Evolutionary conservation across 2,888 invertebrate species (phyloP).

Genomic region (Agonopterix heracliana): DNA sequence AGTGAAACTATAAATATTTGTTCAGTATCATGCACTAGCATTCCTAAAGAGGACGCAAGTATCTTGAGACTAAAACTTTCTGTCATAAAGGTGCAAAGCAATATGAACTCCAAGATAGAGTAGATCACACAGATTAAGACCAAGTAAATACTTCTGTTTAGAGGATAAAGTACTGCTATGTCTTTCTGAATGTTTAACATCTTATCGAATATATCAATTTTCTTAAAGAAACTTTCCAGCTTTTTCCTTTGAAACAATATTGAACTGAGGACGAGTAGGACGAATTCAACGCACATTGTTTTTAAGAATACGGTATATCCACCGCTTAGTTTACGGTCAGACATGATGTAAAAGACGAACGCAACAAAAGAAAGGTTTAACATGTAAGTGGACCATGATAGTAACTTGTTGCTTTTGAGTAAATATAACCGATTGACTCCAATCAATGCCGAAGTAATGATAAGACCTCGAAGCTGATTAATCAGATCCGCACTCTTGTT

Average conservation of each 20-base stretch:
- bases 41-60: slow-evolving; percentile 22
- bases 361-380: slow-evolving; percentile 18
- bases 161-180: slow-evolving; percentile 21
- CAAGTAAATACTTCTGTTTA: slow-evolving; percentile 19
- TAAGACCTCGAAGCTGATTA: slow-evolving; percentile 24
- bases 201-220: slow-evolving; percentile 38
- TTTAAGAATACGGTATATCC: slow-evolving; percentile 30
- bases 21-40: slow-evolving; percentile 42
- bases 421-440: slow-evolving; percentile 38
- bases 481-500: slow-evolving; percentile 14
- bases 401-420: slow-evolving; percentile 21
- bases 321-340: slow-evolving; percentile 12
- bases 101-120: slow-evolving; percentile 27
- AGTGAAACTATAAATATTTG: slow-evolving; percentile 38
- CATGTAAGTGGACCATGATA: slow-evolving; percentile 18
- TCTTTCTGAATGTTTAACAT: slow-evolving; percentile 37
- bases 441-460: slow-evolving; percentile 23
- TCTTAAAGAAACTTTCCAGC: slow-evolving; percentile 29
- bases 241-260: slow-evolving; percentile 27
- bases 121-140: slow-evolving; percentile 21
- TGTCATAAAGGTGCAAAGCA: slow-evolving; percentile 19
- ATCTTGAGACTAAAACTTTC: slow-evolving; percentile 11
- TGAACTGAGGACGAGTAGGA: slow-evolving; percentile 28
- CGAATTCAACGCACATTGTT: slow-evolving; percentile 30
- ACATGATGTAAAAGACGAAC: slow-evolving; percentile 16